Percentiles rank a stretch among this genome's conserved stretches.
phyloP scores from a whole-genome alignment of 1,140 invertebrate genomes.

The Drosophila eugracilis region DNA sequence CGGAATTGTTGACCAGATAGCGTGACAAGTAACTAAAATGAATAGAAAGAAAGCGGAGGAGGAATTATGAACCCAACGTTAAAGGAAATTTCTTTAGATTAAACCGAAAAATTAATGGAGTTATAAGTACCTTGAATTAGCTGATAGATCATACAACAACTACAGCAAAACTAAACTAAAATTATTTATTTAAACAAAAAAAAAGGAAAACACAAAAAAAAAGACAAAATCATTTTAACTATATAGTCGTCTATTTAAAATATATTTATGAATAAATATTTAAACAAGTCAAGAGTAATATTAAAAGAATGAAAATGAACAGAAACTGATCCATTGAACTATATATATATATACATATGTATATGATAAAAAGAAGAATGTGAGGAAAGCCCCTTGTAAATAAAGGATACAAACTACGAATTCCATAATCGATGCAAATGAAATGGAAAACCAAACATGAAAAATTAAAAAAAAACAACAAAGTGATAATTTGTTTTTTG shows the following conservation, averaged over 20 bases:
- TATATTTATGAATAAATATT: conserved; percentile 52
- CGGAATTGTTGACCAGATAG: conserved; percentile 65
- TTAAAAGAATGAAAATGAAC: conserved; percentile 41
- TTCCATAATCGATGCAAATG: conserved; percentile 74
- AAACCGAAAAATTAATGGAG: conserved; percentile 71
- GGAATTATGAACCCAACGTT: conserved; percentile 59
- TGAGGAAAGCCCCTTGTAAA: conserved; percentile 73
- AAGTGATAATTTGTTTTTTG: conserved; percentile 74
- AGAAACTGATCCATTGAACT: conserved; percentile 75
- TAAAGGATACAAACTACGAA: conserved; percentile 75
- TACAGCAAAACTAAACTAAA: conserved; percentile 45
- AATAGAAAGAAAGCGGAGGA: conserved; percentile 4
- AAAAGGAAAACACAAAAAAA: conserved; percentile 21
- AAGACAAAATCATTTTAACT: conserved; percentile 23
- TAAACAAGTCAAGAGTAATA: conserved; percentile 44
- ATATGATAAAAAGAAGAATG: conserved; percentile 13
- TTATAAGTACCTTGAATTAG: conserved; percentile 85
- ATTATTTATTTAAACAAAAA: conserved; percentile 53
- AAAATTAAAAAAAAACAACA: conserved; percentile 35
- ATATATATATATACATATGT: conserved; percentile 73
- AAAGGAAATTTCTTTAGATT: conserved; percentile 36
- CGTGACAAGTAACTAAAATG: conserved; percentile 41
- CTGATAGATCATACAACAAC: conserved; percentile 65
- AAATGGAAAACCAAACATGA: conserved; percentile 45
- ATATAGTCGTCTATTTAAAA: conserved; percentile 45